Conservation (phyloP, 2,113 vertebrate species). For the Chaenocephalus aceratus region DNA sequence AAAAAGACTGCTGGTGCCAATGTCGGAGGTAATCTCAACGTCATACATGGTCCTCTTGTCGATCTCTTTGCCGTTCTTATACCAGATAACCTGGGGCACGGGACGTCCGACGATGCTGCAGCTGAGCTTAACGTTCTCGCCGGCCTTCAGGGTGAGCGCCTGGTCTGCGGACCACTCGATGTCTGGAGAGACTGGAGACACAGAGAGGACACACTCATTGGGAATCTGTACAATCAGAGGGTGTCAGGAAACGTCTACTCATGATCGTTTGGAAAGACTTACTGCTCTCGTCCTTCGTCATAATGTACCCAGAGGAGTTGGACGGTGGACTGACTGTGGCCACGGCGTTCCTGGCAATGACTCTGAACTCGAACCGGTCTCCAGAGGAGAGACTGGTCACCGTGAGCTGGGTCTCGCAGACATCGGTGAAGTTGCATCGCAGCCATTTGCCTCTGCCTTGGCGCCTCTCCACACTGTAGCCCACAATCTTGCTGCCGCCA, state of each 20-base stretch:
- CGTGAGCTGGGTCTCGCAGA: conserved; percentile 94
- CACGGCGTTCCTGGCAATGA: conserved; percentile 96
- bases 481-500: conserved; percentile 96
- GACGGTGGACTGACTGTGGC: conserved; percentile 97
- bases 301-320: conserved; percentile 95
- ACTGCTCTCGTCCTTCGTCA: conserved; percentile 98
- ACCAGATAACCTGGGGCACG: conserved; percentile 94
- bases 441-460: conserved; percentile 93
- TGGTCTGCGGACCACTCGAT: conserved; percentile 94
- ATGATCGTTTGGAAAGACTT: conserved; percentile 65
- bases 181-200: conserved; percentile 89
- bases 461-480: conserved; percentile 95
- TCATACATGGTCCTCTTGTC: conserved; percentile 89
- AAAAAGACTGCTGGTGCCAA: conserved; percentile 93
- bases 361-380: conserved; percentile 96
- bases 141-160: conserved; percentile 89
- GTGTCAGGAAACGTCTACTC: not conserved
- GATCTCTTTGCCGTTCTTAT: conserved; percentile 94
- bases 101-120: conserved; percentile 93
- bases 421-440: conserved; percentile 96
- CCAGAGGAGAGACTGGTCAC: conserved; percentile 93
- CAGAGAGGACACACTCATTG: conserved; percentile 17
- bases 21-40: conserved; percentile 89
- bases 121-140: conserved; percentile 91
- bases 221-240: not conserved